A percentile compares a stretch with the other conserved stretches of the same genome.
These are phyloP conservation scores for Pocillopora verrucosa DNA, from an alignment of 64 coral and sea anemone species.

Conservation along the genomic window DNA sequence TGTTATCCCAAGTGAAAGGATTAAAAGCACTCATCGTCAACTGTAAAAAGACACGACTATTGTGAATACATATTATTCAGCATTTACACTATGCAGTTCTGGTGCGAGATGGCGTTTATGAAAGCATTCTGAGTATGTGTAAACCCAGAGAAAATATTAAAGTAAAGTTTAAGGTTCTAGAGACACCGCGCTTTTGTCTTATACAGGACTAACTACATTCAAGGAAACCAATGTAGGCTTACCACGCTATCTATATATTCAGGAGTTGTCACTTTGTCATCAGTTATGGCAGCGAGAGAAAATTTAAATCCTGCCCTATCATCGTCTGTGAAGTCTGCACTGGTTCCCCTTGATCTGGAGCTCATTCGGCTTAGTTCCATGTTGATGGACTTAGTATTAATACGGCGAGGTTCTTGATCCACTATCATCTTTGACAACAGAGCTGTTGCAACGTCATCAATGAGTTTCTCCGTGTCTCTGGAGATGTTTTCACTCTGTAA, in stretches of 20 bases:
- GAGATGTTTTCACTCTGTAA: constrained; percentile 53
- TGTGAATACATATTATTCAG: neutral
- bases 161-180: too few relatives aligned
- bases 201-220: neutral
- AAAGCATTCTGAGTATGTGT: neutral
- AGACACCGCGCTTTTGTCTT: neutral
- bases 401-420: constrained; percentile 35
- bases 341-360: neutral
- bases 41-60: constrained; percentile 27
- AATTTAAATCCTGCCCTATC: neutral
- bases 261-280: neutral
- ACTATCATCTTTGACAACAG: constrained; percentile 64
- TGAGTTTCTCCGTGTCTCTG: constrained; percentile 48
- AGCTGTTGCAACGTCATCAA: constrained; percentile 59
- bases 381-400: constrained; percentile 64
- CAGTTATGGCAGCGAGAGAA: constrained; percentile 4
- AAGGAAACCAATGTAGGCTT: neutral
- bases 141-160: too few relatives aligned
- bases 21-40: constrained; percentile 55
- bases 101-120: neutral
- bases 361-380: constrained; percentile 64
- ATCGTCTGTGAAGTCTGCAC: neutral
- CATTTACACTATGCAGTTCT: neutral
- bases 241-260: constrained; percentile 81
- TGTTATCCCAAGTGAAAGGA: constrained; percentile 82